phyloP scores from a whole-genome alignment of 2,113 vertebrate species.

The Labeo catla region DNA sequence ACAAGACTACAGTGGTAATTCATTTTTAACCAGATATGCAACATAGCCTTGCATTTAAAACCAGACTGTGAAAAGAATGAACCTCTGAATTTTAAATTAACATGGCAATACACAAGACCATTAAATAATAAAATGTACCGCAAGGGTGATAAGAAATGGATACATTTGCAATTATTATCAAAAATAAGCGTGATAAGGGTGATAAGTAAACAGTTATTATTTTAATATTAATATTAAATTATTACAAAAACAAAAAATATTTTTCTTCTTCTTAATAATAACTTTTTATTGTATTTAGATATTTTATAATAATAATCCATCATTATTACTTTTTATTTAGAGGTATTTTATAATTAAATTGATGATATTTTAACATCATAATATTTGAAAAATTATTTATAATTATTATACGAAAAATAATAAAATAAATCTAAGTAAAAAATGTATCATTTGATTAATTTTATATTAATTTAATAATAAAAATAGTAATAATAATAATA shows the following conservation, averaged over 20 bases:
- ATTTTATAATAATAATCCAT: no score
- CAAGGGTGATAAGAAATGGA: not conserved
- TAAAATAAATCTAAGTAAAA: no score
- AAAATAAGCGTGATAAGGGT: not conserved
- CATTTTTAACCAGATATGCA: not conserved
- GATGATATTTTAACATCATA: no score
- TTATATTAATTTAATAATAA: no score
- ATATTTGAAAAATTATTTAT: no score
- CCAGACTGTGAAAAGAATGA: not conserved
- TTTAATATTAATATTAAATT: not conserved
- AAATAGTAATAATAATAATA: no score
- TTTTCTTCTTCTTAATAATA: no score
- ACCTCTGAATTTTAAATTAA: not conserved
- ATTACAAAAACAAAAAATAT: not conserved
- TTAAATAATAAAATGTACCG: not conserved
- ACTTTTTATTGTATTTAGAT: no score
- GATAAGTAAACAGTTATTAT: not conserved
- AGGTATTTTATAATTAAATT: no score
- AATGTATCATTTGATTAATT: no score
- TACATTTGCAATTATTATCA: not conserved
- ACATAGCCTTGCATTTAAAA: not conserved
- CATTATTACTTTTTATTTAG: not conserved
- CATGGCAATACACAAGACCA: not conserved
- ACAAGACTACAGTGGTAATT: constrained; percentile 22
- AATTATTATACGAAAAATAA: no score